Evolutionary conservation across 1,140 invertebrate species (phyloP).

Genomic region (Augochlora pura): DNA sequence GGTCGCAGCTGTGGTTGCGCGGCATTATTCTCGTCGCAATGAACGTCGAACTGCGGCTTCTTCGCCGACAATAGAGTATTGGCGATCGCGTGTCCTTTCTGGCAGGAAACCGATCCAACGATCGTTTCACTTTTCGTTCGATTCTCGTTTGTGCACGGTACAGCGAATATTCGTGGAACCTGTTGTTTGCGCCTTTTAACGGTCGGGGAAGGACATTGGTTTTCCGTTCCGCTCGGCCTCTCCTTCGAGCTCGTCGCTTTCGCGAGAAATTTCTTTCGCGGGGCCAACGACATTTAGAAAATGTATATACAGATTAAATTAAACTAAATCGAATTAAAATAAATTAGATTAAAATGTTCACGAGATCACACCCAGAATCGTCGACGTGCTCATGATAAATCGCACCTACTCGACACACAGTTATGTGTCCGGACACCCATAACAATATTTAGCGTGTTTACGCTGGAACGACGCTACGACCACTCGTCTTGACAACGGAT

Average conservation of each 20-base stretch:
- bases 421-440: neutral
- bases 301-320: too few relatives aligned
- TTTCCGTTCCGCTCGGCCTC: constrained; percentile 3
- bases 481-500: neutral
- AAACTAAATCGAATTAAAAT: neutral
- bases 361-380: too few relatives aligned
- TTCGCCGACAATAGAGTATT: neutral
- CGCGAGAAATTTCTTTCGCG: too few relatives aligned
- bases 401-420: too few relatives aligned
- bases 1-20: neutral
- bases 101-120: too few relatives aligned
- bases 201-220: neutral
- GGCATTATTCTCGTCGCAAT: neutral
- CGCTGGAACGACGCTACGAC: neutral
- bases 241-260: too few relatives aligned
- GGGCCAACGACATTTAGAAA: neutral
- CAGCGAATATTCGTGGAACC: neutral
- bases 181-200: neutral
- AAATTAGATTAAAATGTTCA: too few relatives aligned
- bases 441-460: neutral
- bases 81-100: neutral
- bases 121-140: neutral
- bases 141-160: neutral
- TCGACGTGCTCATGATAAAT: too few relatives aligned
- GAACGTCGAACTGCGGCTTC: constrained; percentile 10